Evolutionary conservation across 2,113 vertebrate species (phyloP).

Genomic region (Nycticryphes semicollaris): DNA sequence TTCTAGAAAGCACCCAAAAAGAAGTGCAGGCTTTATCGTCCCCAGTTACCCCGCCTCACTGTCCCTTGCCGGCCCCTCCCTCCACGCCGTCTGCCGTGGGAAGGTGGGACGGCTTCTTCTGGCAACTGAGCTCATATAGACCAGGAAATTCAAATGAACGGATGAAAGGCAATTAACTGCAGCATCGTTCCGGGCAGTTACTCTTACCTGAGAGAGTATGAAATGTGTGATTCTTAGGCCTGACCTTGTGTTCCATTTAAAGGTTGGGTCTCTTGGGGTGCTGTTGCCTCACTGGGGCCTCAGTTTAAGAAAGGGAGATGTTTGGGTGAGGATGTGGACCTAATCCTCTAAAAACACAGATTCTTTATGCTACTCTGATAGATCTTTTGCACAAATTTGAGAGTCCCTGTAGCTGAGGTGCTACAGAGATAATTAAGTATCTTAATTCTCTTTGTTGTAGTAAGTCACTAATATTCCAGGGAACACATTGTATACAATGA

Average conservation of each 20-base stretch:
- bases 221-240: neutral
- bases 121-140: rapidly evolving
- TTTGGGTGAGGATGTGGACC: neutral
- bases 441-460: neutral
- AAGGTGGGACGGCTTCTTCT: too few species aligned
- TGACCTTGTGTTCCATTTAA: rapidly evolving
- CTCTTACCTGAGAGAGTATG: neutral
- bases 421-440: neutral
- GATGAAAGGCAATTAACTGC: neutral
- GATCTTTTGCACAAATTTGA: neutral
- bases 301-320: too few species aligned
- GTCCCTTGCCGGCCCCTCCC: neutral
- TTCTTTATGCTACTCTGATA: neutral
- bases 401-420: neutral
- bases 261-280: neutral
- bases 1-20: neutral
- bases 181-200: rapidly evolving
- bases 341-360: neutral
- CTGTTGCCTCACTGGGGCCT: neutral
- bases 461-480: neutral
- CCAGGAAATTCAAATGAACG: rapidly evolving
- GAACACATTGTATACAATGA: neutral
- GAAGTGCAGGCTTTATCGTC: neutral
- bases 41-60: rapidly evolving
- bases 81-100: rapidly evolving